These are phyloP conservation scores for Melanotaenia pygmaea DNA, from an alignment of 2,797 vertebrate species.

Conservation along the genomic window DNA sequence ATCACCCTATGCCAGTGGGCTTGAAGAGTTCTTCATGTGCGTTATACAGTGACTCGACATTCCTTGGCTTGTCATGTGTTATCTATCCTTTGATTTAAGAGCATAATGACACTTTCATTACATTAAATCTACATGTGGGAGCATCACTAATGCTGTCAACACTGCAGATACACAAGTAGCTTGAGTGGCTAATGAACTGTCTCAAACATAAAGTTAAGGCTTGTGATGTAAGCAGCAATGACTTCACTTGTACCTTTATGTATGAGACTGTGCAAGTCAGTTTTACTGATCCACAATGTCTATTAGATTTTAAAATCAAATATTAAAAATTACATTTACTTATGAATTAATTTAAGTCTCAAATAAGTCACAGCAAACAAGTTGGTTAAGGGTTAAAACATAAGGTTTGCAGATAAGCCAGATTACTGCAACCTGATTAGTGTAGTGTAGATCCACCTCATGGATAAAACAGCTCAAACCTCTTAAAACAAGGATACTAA, in stretches of 20 bases:
- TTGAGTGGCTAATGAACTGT: neutral
- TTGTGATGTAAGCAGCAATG: neutral
- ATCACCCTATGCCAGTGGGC: neutral
- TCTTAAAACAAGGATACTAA: neutral
- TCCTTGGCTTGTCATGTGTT: neutral
- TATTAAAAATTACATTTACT: neutral
- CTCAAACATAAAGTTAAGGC: neutral
- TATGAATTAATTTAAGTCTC: neutral
- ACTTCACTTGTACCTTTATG: neutral
- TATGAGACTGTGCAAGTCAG: neutral
- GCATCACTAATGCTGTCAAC: neutral
- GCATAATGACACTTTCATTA: neutral
- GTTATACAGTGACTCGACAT: neutral
- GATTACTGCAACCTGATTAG: neutral
- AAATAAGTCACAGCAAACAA: neutral
- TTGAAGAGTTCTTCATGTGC: neutral
- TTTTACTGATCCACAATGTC: neutral
- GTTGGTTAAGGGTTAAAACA: neutral
- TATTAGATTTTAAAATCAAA: neutral
- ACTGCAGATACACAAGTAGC: neutral
- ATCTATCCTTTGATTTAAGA: neutral
- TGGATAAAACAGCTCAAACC: neutral
- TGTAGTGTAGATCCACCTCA: neutral
- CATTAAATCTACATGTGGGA: constrained; percentile 17
- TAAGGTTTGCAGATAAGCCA: neutral